Evolutionary conservation across 2,797 vertebrate genomes (phyloP).

Genomic region (Geotrypetes seraphini): DNA sequence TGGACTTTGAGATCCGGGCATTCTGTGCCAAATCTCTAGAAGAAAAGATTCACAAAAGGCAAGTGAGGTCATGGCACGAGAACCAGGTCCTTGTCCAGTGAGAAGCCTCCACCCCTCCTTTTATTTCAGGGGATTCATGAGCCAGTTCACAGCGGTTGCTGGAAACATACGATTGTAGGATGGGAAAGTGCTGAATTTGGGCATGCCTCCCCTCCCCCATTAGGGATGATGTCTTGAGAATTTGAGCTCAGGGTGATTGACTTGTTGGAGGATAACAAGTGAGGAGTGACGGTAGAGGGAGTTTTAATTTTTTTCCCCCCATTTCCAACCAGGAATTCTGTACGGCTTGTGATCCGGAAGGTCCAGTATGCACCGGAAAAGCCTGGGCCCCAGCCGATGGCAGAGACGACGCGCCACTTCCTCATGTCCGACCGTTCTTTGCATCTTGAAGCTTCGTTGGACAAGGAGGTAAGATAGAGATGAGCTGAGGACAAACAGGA

Average conservation of each 20-base stretch:
- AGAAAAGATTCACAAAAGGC: conserved; percentile 75
- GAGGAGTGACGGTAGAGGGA: background rate
- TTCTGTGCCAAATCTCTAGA: conserved; percentile 66
- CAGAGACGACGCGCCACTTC: conserved; percentile 66
- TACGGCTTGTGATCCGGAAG: conserved; percentile 65
- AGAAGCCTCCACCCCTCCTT: too few relatives aligned
- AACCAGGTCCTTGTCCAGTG: background rate
- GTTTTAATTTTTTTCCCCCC: background rate
- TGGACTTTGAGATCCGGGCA: conserved; percentile 69
- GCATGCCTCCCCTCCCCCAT: background rate
- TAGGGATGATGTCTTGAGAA: too few relatives aligned
- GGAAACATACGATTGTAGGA: too few relatives aligned
- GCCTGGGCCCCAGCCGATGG: conserved; percentile 63
- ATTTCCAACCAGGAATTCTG: conserved; percentile 51
- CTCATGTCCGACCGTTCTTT: conserved; percentile 69
- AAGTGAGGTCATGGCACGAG: background rate
- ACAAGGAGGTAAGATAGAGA: conserved; percentile 45
- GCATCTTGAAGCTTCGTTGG: conserved; percentile 65
- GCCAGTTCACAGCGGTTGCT: background rate
- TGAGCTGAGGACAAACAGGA: background rate
- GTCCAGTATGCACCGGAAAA: conserved; percentile 70
- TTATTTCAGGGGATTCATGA: too few relatives aligned
- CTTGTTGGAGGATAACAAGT: background rate
- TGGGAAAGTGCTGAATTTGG: too few relatives aligned
- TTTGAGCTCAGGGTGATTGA: too few relatives aligned